phyloP scores from a whole-genome alignment of 2,113 vertebrate species.

The Bolborhynchus lineola region DNA sequence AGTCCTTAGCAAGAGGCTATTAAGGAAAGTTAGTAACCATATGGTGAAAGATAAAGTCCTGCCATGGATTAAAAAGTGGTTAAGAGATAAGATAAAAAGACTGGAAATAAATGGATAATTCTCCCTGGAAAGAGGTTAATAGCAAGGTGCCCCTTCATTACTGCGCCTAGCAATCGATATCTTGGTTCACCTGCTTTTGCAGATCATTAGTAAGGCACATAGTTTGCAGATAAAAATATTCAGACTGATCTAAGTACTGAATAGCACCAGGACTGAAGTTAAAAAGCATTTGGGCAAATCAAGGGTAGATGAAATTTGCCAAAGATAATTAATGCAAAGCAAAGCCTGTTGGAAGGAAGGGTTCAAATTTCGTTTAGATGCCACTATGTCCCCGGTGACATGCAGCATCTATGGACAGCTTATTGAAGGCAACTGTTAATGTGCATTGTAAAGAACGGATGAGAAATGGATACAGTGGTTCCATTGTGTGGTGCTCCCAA shows the following conservation, averaged over 20 bases:
- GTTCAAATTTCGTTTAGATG: not conserved
- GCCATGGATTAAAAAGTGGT: slow-evolving; percentile 66
- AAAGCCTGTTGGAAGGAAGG: not conserved
- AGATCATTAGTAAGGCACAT: slow-evolving; percentile 23
- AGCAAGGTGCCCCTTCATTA: slow-evolving; percentile 63
- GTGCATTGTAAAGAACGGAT: not conserved
- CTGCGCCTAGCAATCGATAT: slow-evolving; percentile 18
- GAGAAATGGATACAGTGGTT: not conserved
- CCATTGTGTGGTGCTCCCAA: not conserved
- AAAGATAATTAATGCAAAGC: not conserved
- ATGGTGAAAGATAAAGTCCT: slow-evolving; percentile 68
- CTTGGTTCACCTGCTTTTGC: slow-evolving; percentile 53
- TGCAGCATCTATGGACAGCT: not conserved
- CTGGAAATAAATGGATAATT: slow-evolving; percentile 61
- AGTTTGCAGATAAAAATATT: slow-evolving; percentile 16
- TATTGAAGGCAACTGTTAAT: not conserved
- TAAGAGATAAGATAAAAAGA: slow-evolving; percentile 68
- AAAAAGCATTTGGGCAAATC: not conserved
- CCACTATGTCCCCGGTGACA: not conserved
- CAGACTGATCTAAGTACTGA: not conserved
- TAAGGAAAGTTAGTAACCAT: slow-evolving; percentile 68
- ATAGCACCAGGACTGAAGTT: not conserved
- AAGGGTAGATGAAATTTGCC: not conserved
- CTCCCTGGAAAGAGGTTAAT: slow-evolving; percentile 63
- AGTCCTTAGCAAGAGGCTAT: slow-evolving; percentile 64